These are phyloP conservation scores for Enteromius unitaeniatus DNA, from an alignment of 2,797 vertebrate species.

Conservation along the genomic window DNA sequence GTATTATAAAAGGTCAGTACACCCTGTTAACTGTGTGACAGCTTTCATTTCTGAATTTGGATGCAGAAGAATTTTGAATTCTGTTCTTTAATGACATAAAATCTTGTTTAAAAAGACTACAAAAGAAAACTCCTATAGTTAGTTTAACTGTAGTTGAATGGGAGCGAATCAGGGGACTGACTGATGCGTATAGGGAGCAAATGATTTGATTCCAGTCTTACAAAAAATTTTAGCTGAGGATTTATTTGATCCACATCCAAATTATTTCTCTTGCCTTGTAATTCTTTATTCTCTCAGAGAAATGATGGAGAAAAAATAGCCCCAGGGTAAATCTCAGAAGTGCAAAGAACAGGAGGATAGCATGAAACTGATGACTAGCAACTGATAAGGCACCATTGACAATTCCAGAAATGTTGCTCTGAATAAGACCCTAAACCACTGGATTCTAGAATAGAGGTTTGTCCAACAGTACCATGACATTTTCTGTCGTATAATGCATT, in stretches of 20 bases:
- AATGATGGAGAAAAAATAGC: constrained; percentile 75
- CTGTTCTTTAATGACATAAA: constrained; percentile 44
- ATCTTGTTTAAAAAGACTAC: constrained; percentile 50
- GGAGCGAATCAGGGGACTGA: constrained; percentile 22
- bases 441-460: constrained; percentile 41
- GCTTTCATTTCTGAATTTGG: constrained; percentile 14
- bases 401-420: constrained; percentile 62
- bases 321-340: constrained; percentile 71
- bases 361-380: constrained; percentile 61
- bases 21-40: neutral
- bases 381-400: constrained; percentile 62
- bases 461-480: constrained; percentile 18
- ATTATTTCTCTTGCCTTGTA: constrained; percentile 77
- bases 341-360: constrained; percentile 73
- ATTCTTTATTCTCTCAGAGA: constrained; percentile 80
- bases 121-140: constrained; percentile 67
- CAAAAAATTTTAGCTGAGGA: constrained; percentile 71
- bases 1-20: neutral
- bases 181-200: constrained; percentile 58
- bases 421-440: constrained; percentile 47
- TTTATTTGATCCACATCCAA: constrained; percentile 66
- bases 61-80: neutral
- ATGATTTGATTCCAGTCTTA: constrained; percentile 72
- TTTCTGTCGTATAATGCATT: neutral
- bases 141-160: constrained; percentile 69